A percentile compares a stretch with the other conserved stretches of the same genome.
Evolutionary conservation across 2,797 vertebrate species (phyloP).

Genomic region (Esox masquinongy): DNA sequence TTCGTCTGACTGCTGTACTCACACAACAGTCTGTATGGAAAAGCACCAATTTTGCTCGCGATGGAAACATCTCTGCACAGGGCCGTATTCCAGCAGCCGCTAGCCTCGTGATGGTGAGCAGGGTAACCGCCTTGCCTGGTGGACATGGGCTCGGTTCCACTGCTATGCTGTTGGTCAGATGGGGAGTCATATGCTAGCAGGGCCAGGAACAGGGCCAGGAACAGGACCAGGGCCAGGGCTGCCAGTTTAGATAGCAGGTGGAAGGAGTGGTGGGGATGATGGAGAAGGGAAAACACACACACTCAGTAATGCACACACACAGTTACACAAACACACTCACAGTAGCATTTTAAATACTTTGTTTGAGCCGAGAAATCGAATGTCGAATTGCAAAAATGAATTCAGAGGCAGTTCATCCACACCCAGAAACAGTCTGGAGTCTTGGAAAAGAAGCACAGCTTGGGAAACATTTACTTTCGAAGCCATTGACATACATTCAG

Average conservation of each 20-base stretch:
- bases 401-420: neutral
- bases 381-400: no score
- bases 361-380: no score
- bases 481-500: neutral
- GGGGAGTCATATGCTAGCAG: neutral
- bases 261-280: neutral
- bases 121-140: neutral
- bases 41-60: neutral
- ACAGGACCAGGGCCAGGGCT: neutral
- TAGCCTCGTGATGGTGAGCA: neutral
- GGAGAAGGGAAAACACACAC: neutral
- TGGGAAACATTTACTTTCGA: neutral
- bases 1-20: neutral
- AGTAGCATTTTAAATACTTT: neutral
- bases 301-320: neutral
- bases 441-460: neutral
- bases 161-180: conserved; percentile 1
- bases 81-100: neutral
- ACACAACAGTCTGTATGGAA: neutral
- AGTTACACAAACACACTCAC: conserved; percentile 1
- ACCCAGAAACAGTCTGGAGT: neutral
- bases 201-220: neutral
- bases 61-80: neutral
- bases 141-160: neutral
- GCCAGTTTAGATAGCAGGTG: neutral